Evolutionary conservation across 2,113 vertebrate genomes (phyloP).

Genomic region (Lepidothrix coronata): DNA sequence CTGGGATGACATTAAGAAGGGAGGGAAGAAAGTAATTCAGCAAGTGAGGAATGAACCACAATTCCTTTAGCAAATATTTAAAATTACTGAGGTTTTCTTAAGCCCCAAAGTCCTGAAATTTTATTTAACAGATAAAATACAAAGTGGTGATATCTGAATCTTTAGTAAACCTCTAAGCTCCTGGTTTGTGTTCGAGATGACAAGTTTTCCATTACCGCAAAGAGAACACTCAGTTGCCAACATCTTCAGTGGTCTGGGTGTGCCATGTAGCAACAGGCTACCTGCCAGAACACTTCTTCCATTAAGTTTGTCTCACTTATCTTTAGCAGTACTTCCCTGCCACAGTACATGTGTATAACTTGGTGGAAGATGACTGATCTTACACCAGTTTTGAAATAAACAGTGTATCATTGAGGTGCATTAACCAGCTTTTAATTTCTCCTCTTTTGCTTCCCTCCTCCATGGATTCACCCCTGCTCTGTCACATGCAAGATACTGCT

Average conservation of each 20-base stretch:
- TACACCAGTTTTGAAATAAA: background rate
- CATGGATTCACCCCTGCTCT: background rate
- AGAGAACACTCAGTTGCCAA: background rate
- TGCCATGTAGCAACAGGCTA: background rate
- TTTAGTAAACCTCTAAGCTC: background rate
- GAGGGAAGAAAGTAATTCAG: fast-evolving
- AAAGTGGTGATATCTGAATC: background rate
- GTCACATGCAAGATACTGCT: background rate
- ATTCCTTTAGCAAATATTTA: background rate
- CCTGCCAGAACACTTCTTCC: background rate
- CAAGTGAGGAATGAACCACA: background rate
- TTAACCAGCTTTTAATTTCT: background rate
- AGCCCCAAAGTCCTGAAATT: background rate
- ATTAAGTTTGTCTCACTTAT: background rate
- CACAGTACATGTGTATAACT: background rate
- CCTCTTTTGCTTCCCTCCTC: background rate
- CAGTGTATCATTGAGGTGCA: background rate
- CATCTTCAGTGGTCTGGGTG: background rate
- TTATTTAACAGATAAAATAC: background rate
- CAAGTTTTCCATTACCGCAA: background rate
- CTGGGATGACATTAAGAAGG: background rate
- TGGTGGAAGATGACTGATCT: background rate
- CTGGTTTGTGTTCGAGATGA: background rate
- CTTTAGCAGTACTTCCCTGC: background rate
- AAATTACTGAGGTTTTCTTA: background rate